A percentile compares a stretch with the other conserved stretches of the same genome.
These are phyloP conservation scores for Lacerta agilis DNA, from an alignment of 2,797 vertebrate species.

Conservation along the genomic window DNA sequence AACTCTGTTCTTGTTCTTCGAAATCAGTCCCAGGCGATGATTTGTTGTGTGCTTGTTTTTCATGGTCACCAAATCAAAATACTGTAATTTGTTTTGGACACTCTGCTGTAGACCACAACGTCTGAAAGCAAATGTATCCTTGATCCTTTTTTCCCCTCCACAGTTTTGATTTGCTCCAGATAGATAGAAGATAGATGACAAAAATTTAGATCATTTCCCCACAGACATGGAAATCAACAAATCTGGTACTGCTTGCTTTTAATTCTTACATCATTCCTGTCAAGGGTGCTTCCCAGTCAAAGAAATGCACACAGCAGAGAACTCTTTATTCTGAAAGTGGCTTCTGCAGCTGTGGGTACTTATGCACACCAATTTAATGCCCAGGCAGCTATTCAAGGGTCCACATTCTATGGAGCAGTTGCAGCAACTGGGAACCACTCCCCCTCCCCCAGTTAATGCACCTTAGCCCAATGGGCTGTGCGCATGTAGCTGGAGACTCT, in stretches of 20 bases:
- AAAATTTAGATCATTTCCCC: background rate
- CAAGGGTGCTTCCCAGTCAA: too few relatives aligned
- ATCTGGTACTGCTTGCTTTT: background rate
- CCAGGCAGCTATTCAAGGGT: too few relatives aligned
- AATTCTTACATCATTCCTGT: background rate
- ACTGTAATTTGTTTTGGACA: slow-evolving; percentile 26
- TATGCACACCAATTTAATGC: too few relatives aligned
- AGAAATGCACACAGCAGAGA: too few relatives aligned
- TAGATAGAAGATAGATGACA: slow-evolving; percentile 13
- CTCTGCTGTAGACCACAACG: background rate
- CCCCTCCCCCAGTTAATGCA: too few relatives aligned
- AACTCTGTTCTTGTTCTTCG: background rate
- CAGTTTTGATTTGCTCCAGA: slow-evolving; percentile 18
- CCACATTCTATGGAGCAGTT: too few relatives aligned
- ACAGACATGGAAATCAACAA: background rate
- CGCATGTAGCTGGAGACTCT: too few relatives aligned
- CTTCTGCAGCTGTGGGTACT: too few relatives aligned
- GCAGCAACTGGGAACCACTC: too few relatives aligned
- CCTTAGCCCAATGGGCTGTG: too few relatives aligned
- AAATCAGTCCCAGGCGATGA: slow-evolving; percentile 1
- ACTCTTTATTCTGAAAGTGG: too few relatives aligned
- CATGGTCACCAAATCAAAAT: slow-evolving; percentile 10
- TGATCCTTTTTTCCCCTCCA: background rate
- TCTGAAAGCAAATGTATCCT: background rate
- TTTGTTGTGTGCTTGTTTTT: slow-evolving; percentile 42